Conservation (phyloP, 2,888 invertebrate species). For the Phytoseiulus persimilis region DNA sequence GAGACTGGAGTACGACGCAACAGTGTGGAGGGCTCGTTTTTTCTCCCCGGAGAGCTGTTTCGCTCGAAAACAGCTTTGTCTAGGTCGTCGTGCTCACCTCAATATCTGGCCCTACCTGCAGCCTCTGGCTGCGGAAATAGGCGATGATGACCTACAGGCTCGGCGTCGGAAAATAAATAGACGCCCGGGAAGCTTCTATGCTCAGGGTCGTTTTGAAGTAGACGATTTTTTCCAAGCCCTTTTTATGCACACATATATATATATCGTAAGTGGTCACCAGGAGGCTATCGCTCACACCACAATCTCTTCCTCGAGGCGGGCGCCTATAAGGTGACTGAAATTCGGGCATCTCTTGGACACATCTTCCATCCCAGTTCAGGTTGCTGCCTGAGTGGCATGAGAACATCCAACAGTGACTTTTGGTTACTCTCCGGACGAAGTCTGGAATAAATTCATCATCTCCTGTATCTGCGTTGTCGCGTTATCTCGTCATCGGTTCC, state of each 20-base stretch:
- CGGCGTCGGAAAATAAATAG: neutral
- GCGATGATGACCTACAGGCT: neutral
- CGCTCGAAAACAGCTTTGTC: too few relatives aligned
- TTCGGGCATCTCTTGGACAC: neutral
- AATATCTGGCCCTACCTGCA: neutral
- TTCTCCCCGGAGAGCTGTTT: too few relatives aligned
- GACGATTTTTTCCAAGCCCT: neutral
- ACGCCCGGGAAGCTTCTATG: neutral
- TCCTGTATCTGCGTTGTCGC: too few relatives aligned
- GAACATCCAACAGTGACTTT: too few relatives aligned
- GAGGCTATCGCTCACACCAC: neutral
- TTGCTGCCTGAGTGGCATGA: neutral
- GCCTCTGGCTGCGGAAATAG: neutral
- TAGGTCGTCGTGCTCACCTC: too few relatives aligned
- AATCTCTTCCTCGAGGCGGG: neutral
- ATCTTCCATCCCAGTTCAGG: neutral
- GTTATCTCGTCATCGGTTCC: neutral
- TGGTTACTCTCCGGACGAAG: too few relatives aligned
- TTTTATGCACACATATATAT: constrained; percentile 8
- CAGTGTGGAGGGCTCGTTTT: too few relatives aligned
- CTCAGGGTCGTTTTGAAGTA: neutral
- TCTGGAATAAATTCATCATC: too few relatives aligned
- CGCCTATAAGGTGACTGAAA: neutral
- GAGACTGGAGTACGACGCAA: too few relatives aligned
- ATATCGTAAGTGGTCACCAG: neutral